Base-by-base conservation (phyloP, 2,797 vertebrate genomes). In the Urosaurus nigricauda region DNA sequence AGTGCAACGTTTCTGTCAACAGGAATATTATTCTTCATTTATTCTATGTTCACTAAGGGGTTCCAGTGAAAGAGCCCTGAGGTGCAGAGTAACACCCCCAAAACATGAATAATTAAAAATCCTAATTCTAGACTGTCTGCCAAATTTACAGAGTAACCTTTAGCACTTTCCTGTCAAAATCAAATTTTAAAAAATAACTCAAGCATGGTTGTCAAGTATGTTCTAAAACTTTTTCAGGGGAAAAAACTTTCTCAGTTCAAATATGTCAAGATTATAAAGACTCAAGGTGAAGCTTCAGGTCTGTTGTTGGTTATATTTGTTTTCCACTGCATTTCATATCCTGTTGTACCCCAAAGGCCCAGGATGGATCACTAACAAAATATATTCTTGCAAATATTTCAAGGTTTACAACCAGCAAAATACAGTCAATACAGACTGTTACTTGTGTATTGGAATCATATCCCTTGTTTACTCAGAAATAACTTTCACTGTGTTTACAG, bases 181-280 rank as follows among this genome's bases (percentile, higher is more conserved):
- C 85, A 56, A 77, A n/a, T 24, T 90, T 93, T 91, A 9, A 80
- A 91, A 93, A 65, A 24, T 87, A 12, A 53, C 58, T 91, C 79
- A 43, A 83, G 4, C 4, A 86, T 3, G 16, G 9, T 0, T 84
- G 53, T 53, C 82, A 43, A 85, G 83, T 21, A 89, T 88, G 5
- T 86, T 73, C 78, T 86, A 11, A 53, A 86, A 56, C 1, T 81
- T 1, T 51, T 51, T 51, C 6, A 7, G 8, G 5, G 8, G 2
- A 6, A 29, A n/a, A 37, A 51, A 5, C 32, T 4, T 0, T 0
- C 16, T 65, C 40, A 53, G 13, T 73, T 43, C 73, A 79, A 90
- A 81, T 37, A 14, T 2, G 74, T 1, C 0, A 84, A 51, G 2
- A 84, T 51, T 0, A 9, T n/a, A 83, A 83, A 65, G 16, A 37